phyloP scores from a whole-genome alignment of 2,113 vertebrate genomes.

The Alligator sinensis region DNA sequence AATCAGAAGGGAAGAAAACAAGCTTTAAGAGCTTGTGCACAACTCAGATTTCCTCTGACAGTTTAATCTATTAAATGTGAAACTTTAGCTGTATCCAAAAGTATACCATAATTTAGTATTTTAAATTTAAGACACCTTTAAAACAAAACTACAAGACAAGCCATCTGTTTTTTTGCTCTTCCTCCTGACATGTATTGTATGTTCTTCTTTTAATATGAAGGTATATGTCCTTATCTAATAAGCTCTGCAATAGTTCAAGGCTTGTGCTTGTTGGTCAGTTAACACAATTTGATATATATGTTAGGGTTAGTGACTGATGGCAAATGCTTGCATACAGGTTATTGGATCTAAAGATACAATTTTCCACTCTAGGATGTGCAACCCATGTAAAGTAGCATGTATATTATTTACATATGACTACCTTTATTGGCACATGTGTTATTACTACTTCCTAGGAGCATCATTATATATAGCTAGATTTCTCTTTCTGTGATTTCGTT shows the following conservation, averaged over 20 bases:
- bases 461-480: neutral
- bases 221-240: neutral
- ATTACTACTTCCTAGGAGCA: neutral
- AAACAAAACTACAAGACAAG: neutral
- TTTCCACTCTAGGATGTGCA: neutral
- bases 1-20: no score
- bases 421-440: accelerated
- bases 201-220: neutral
- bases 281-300: neutral
- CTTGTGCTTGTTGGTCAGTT: neutral
- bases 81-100: neutral
- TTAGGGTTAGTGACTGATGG: neutral
- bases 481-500: neutral
- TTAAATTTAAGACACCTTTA: neutral
- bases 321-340: accelerated
- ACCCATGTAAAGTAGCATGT: neutral
- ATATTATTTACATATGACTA: neutral
- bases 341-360: neutral
- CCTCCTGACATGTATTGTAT: neutral
- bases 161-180: neutral
- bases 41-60: neutral
- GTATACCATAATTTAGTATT: accelerated
- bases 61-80: neutral
- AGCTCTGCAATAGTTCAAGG: no score
- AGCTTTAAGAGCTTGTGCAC: neutral